A percentile compares a stretch with the other conserved stretches of the same genome.
Evolutionary conservation across 2,888 invertebrate genomes (phyloP).

Genomic region (Amphipoea oculea): DNA sequence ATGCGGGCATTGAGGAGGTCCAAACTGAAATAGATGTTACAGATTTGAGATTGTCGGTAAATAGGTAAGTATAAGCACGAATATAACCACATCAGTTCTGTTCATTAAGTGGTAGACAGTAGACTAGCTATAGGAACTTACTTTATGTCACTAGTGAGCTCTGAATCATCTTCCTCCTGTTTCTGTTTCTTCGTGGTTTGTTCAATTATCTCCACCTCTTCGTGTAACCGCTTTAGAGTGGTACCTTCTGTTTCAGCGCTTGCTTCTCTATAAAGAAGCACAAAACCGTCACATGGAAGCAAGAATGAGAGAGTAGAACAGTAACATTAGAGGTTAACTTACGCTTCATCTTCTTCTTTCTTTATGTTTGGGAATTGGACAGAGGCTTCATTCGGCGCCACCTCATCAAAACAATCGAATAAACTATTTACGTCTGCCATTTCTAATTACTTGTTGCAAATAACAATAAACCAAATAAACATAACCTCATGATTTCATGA

Average conservation of each 20-base stretch:
- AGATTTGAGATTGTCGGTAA: not conserved
- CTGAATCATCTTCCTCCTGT: constrained; percentile 79
- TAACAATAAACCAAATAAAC: not conserved
- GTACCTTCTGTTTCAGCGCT: constrained; percentile 61
- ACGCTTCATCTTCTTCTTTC: constrained; percentile 72
- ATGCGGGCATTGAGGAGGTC: constrained; percentile 95
- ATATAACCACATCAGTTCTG: not conserved
- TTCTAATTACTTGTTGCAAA: constrained; percentile 25
- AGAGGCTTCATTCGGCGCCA: constrained; percentile 73
- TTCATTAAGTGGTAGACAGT: not conserved
- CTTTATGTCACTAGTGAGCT: constrained; percentile 83
- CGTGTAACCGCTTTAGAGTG: constrained; percentile 81
- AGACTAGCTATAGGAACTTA: constrained; percentile 64
- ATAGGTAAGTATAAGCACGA: not conserved
- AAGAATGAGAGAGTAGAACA: constrained; percentile 28
- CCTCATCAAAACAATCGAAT: constrained; percentile 87
- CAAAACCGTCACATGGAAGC: constrained; percentile 20
- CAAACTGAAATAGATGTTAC: constrained; percentile 87
- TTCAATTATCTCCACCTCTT: constrained; percentile 81
- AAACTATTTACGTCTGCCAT: constrained; percentile 83
- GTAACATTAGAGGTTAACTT: constrained; percentile 76
- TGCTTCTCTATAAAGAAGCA: constrained; percentile 60
- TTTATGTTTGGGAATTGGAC: constrained; percentile 78
- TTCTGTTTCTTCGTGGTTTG: constrained; percentile 78
- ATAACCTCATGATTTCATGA: constrained; percentile 19